phyloP scores from a whole-genome alignment of 2,888 invertebrate genomes.

The Brenthis ino region DNA sequence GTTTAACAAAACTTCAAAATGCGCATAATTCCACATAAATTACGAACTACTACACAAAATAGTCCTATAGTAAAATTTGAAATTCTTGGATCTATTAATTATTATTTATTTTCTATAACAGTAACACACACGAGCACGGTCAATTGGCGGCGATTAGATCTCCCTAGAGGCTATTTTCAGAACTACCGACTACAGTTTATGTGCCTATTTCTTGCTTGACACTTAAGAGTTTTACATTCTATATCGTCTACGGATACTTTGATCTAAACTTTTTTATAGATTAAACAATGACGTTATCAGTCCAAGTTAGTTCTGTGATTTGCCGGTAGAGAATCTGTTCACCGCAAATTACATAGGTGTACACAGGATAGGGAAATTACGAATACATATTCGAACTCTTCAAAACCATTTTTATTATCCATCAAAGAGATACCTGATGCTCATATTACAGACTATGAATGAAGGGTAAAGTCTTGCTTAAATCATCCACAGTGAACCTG shows the following conservation, averaged over 20 bases:
- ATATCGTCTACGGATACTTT: too few relatives aligned
- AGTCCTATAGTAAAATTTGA: not conserved
- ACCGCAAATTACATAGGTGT: not conserved
- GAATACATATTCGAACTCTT: conserved; percentile 4
- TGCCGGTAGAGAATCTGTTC: too few relatives aligned
- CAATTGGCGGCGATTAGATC: not conserved
- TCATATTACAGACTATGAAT: conserved; percentile 76
- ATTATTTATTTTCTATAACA: not conserved
- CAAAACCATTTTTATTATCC: conserved; percentile 33
- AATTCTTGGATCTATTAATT: too few relatives aligned
- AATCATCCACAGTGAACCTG: conserved; percentile 71
- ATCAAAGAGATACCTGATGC: conserved; percentile 59
- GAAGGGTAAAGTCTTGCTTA: conserved; percentile 77
- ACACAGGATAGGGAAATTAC: conserved; percentile 15
- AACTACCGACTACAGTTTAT: too few relatives aligned
- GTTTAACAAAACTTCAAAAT: too few relatives aligned
- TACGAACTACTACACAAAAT: not conserved
- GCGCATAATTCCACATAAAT: not conserved
- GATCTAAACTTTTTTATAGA: too few relatives aligned
- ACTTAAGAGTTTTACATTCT: too few relatives aligned
- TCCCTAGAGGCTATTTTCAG: too few relatives aligned
- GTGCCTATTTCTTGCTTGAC: too few relatives aligned
- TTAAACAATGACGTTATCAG: too few relatives aligned
- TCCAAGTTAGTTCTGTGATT: too few relatives aligned
- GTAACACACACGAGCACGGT: conserved; percentile 2